phyloP scores from a whole-genome alignment of 2,888 invertebrate genomes.

The Scaptomyza parva region DNA sequence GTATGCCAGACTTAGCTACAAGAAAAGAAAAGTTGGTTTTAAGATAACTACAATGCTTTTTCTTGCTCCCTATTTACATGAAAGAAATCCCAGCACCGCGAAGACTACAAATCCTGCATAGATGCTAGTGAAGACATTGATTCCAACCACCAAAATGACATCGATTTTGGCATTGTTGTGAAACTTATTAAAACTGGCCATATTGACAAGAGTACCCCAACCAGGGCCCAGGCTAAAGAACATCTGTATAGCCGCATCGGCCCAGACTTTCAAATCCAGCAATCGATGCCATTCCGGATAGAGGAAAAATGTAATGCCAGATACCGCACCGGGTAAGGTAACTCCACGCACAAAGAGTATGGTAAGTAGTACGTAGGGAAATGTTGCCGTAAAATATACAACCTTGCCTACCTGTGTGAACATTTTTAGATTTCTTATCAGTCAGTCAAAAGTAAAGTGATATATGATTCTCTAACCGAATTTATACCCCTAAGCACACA shows the following conservation, averaged over 20 bases:
- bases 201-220: conserved; percentile 93
- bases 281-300: conserved; percentile 92
- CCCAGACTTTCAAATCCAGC: conserved; percentile 93
- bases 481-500: conserved; percentile 95
- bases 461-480: conserved; percentile 85
- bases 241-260: conserved; percentile 96
- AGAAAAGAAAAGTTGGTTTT: not conserved
- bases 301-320: conserved; percentile 91
- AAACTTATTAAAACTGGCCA: conserved; percentile 93
- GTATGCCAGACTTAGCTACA: conserved; percentile 88
- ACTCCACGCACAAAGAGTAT: conserved; percentile 91
- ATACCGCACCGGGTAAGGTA: conserved; percentile 91
- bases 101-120: conserved; percentile 93
- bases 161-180: conserved; percentile 89
- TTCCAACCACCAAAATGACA: conserved; percentile 89
- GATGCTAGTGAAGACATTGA: conserved; percentile 91
- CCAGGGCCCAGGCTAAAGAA: conserved; percentile 96
- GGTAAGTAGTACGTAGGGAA: conserved; percentile 91
- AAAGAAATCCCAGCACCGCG: conserved; percentile 91
- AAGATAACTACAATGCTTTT: not conserved
- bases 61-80: conserved; percentile 83
- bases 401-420: conserved; percentile 83
- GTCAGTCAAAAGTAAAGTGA: not conserved
- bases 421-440: no score
- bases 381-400: conserved; percentile 94